Evolutionary conservation across 2,888 invertebrate species (phyloP).

Genomic region (Trichogramma dendrolimi): DNA sequence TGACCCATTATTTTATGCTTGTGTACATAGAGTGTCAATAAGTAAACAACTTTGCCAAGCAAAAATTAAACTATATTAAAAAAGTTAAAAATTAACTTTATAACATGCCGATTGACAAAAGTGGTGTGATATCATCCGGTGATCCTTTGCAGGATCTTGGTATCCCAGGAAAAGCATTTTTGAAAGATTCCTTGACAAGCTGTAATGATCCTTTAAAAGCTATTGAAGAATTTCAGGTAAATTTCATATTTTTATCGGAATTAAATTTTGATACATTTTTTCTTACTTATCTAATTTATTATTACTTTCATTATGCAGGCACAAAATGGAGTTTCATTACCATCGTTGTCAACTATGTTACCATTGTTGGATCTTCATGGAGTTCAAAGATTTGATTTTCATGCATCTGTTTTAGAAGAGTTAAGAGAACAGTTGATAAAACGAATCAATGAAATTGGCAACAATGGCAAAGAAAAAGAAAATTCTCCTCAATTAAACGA

Average conservation of each 20-base stretch:
- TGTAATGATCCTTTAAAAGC: slow-evolving; percentile 95
- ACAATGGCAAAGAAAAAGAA: slow-evolving; percentile 54
- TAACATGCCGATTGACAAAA: slow-evolving; percentile 43
- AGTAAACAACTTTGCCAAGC: neutral
- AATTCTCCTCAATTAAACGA: slow-evolving; percentile 80
- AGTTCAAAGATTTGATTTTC: slow-evolving; percentile 88
- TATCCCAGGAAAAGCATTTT: slow-evolving; percentile 79
- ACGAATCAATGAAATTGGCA: slow-evolving; percentile 80
- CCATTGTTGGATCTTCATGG: slow-evolving; percentile 93
- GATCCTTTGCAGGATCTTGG: slow-evolving; percentile 79
- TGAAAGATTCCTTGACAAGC: slow-evolving; percentile 87
- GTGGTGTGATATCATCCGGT: slow-evolving; percentile 48
- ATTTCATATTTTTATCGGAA: slow-evolving; percentile 35
- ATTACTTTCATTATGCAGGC: slow-evolving; percentile 56
- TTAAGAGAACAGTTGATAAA: slow-evolving; percentile 55
- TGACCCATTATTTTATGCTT: too few species aligned
- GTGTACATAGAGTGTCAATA: neutral
- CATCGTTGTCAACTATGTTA: slow-evolving; percentile 89
- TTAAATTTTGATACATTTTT: neutral
- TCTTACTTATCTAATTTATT: slow-evolving; percentile 1
- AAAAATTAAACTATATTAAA: too few species aligned
- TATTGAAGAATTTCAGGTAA: slow-evolving; percentile 92
- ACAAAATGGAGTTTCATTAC: slow-evolving; percentile 86
- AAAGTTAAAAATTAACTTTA: neutral
- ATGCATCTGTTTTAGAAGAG: slow-evolving; percentile 86